These are phyloP conservation scores for Sander lucioperca DNA, from an alignment of 2,113 vertebrate species.

Conservation along the genomic window DNA sequence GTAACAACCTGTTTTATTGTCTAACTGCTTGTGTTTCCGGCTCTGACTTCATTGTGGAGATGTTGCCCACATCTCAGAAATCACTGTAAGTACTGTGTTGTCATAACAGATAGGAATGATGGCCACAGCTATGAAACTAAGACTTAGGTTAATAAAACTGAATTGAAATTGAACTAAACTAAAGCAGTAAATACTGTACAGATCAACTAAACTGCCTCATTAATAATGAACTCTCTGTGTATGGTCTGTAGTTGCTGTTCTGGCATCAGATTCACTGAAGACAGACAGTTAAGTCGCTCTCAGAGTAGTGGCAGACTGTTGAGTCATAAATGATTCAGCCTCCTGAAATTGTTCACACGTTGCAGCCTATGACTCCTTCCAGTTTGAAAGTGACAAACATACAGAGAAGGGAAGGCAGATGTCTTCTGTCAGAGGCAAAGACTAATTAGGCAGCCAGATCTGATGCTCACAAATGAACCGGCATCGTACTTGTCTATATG, in stretches of 20 bases:
- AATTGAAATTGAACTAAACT: not conserved
- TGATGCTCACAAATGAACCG: conserved; percentile 20
- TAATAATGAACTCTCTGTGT: not conserved
- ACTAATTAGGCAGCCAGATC: conserved; percentile 39
- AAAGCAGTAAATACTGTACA: conserved; percentile 1
- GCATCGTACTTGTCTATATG: not conserved
- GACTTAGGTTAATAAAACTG: not conserved
- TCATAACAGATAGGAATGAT: no score
- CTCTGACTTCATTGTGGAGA: no score
- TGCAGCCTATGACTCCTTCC: not conserved
- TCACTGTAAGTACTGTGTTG: no score
- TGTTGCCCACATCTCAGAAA: no score
- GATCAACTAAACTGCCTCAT: conserved; percentile 1
- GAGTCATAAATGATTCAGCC: conserved; percentile 22
- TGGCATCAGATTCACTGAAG: conserved; percentile 10
- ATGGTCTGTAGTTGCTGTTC: conserved; percentile 12
- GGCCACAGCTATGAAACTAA: no score
- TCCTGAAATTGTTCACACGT: conserved; percentile 22
- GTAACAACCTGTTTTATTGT: no score
- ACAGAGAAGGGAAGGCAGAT: conserved; percentile 29
- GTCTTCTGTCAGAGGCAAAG: conserved; percentile 34
- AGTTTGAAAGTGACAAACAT: conserved; percentile 42
- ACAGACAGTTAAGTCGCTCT: not conserved
- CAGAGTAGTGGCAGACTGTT: conserved; percentile 16
- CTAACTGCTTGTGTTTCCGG: no score